phyloP scores from a whole-genome alignment of 2,113 vertebrate genomes.

The Trematocara unimaculatum region DNA sequence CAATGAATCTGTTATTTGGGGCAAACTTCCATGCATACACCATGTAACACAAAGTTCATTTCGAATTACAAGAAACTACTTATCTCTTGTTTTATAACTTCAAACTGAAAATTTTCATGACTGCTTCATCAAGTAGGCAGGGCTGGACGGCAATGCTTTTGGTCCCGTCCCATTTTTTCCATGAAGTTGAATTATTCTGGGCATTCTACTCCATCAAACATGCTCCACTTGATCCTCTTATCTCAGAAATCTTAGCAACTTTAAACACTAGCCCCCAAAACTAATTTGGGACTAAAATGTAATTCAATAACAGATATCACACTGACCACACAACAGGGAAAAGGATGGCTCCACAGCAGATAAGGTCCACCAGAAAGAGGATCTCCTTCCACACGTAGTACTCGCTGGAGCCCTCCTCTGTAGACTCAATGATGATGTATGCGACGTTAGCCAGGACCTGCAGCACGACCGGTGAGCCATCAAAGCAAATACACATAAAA shows the following conservation, averaged over 20 bases:
- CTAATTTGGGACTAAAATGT: not conserved
- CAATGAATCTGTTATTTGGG: not conserved
- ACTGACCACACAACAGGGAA: constrained; percentile 83
- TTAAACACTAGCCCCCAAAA: not conserved
- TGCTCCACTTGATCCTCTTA: not conserved
- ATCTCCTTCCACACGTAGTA: constrained; percentile 82
- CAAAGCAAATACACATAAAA: not conserved
- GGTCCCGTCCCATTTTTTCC: not conserved
- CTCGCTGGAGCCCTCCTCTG: constrained; percentile 79
- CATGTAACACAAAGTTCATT: not conserved
- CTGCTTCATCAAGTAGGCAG: not conserved
- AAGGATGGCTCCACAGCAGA: constrained; percentile 82
- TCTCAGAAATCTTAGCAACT: not conserved
- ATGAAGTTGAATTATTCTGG: not conserved
- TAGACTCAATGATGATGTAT: constrained; percentile 81
- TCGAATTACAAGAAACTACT: not conserved
- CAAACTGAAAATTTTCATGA: not conserved
- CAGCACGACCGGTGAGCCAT: not conserved
- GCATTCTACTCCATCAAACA: not conserved
- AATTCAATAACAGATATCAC: not conserved
- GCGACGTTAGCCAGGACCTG: constrained; percentile 84
- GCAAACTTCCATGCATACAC: not conserved
- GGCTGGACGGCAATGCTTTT: not conserved
- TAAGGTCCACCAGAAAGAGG: constrained; percentile 82
- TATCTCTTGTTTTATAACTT: not conserved